Conservation (phyloP, 92 coral and sea anemone species). For the Nematostella vectensis region DNA sequence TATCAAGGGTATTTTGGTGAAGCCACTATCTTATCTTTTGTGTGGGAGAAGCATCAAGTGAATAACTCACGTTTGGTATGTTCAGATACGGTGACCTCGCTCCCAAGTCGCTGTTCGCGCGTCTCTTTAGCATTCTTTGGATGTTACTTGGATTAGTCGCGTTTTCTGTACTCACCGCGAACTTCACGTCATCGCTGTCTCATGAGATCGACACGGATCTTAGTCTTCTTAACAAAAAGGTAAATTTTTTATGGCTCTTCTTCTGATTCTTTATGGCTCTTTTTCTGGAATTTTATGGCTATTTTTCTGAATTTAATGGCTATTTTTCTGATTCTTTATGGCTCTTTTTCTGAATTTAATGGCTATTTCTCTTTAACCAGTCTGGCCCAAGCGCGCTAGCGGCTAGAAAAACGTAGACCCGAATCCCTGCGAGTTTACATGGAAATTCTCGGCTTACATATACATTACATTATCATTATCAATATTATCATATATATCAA, state of each 20-base stretch:
- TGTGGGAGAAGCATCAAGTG: no score
- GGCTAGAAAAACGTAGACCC: no score
- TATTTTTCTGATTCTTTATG: background rate
- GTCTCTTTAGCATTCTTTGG: constrained; percentile 86
- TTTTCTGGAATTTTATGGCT: background rate
- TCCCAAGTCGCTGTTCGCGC: constrained; percentile 88
- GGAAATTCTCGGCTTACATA: no score
- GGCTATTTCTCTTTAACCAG: background rate
- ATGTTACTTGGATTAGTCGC: constrained; percentile 96
- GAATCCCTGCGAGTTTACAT: no score
- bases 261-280: background rate
- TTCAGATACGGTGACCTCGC: constrained; percentile 90
- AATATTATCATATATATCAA: no score
- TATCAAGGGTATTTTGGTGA: no score
- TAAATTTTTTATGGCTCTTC: constrained; percentile 19
- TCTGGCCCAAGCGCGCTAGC: no score
- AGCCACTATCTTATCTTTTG: no score
- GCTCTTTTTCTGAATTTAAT: background rate
- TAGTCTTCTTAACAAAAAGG: constrained; percentile 73
- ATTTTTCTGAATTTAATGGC: background rate
- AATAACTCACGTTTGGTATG: no score
- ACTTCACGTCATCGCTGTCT: constrained; percentile 90
- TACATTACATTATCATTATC: no score
- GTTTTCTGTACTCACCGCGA: constrained; percentile 93
- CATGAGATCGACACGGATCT: constrained; percentile 74